Evolutionary conservation across 2,888 invertebrate species (phyloP), one percentile per base, ranked within the genome.

Genomic region (Cheilosia vernalis): DNA sequence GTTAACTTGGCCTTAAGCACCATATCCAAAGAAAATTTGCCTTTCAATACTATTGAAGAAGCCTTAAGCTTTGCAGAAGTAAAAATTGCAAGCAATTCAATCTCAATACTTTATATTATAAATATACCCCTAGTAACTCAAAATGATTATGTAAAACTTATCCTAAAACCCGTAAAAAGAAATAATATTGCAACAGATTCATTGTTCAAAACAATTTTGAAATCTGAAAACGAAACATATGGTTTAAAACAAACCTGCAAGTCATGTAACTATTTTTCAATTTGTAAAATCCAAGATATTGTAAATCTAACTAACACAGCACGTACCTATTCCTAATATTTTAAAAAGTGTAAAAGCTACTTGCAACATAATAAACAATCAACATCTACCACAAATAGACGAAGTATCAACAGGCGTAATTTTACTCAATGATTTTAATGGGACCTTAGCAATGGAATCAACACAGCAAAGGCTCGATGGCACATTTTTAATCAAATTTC

Each of bases 1-100:
- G 70, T 78, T 44, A 61, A 58, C 19, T 33, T 72, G 30, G 63
- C 49, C n/a, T 70, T 60, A 30, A 55, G 58, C 37, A 79, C 58
- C 24, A 33, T 84, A 44, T 58, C 74, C 13, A 61, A 47, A 72
- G 76, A 79, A 63, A 72, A 74, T 56, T 13, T 84, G 17, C 56
- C 64, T n/a, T 74, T 56, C 27, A 44, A 5, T n/a, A 63, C 13
- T 30, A 37, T 60, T 47, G 76, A 76, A 49, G 61, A 61, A 37
- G 60, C 60, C 17, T 49, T 60, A 17, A 33, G 42, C 27, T 76
- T 76, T 49, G 21, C 77, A 67, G 60, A 77, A 40, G 47, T 77
- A 9, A 77, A 67, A 60, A 61, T 69, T 42, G 30, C 37, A 61
- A 77, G 19, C 15, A 61, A 77, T 44, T 37, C 19, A 37, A 53